These are phyloP conservation scores for Dioctria rufipes DNA, from an alignment of 2,888 invertebrate genomes.

Conservation along the genomic window DNA sequence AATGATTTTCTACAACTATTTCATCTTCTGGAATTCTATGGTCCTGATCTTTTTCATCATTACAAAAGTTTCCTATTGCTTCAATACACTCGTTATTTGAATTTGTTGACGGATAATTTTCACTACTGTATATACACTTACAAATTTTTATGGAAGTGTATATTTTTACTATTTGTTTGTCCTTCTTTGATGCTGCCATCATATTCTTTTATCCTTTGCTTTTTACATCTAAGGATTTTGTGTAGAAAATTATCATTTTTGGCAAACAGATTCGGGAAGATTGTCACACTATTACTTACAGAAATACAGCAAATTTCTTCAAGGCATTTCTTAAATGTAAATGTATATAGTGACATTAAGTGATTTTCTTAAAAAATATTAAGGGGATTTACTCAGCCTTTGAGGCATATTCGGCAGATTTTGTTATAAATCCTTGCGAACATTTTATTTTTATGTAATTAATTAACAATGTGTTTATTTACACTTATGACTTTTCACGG, in stretches of 20 bases:
- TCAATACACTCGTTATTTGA: too few species aligned
- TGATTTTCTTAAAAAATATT: not conserved
- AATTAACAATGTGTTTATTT: too few species aligned
- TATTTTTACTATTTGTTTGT: too few species aligned
- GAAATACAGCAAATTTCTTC: conserved; percentile 18
- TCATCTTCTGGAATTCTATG: not conserved
- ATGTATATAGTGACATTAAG: not conserved
- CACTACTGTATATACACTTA: not conserved
- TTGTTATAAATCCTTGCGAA: not conserved
- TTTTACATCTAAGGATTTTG: not conserved
- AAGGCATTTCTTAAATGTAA: not conserved
- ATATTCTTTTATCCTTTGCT: not conserved
- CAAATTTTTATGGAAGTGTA: not conserved
- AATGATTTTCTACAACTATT: not conserved
- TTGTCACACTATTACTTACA: not conserved
- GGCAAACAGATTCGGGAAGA: conserved; percentile 21
- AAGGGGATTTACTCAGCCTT: not conserved
- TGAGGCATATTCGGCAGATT: not conserved
- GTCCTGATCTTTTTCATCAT: not conserved
- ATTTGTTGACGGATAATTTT: not conserved
- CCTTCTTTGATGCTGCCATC: not conserved
- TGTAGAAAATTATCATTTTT: conserved; percentile 15
- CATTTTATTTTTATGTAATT: too few species aligned
- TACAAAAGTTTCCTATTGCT: not conserved
- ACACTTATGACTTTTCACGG: too few species aligned